phyloP scores from a whole-genome alignment of 30 jellyfish, hydroid and myxozoan genomes.

The Nemopilema nomurai region DNA sequence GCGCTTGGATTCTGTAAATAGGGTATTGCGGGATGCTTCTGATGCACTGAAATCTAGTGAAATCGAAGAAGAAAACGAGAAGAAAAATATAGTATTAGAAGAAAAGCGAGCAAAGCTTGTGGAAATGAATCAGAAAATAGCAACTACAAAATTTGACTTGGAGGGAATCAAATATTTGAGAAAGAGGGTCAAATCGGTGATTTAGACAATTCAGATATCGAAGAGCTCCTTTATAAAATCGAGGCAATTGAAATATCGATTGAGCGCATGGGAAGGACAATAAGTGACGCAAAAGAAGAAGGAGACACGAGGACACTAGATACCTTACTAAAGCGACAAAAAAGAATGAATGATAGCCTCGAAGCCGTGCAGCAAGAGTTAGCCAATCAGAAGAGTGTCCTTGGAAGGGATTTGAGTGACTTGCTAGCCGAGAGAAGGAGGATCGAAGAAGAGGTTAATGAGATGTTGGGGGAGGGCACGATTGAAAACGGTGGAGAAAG shows the following conservation, averaged over 20 bases:
- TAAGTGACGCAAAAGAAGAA: conserved; percentile 18
- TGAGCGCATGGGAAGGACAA: conserved; percentile 44
- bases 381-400: background rate
- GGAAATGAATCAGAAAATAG: no score
- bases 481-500: conserved; percentile 25
- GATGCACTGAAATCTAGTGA: conserved; percentile 8
- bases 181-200: conserved; percentile 27
- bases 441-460: conserved; percentile 10
- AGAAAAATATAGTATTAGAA: background rate
- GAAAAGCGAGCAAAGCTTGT: background rate
- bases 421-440: background rate
- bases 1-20: conserved; percentile 14
- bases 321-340: conserved; percentile 9
- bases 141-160: conserved; percentile 8
- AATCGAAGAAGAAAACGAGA: background rate
- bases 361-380: conserved; percentile 30
- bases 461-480: conserved; percentile 20
- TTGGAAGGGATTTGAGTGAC: conserved; percentile 14
- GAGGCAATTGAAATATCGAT: conserved; percentile 41
- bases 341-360: conserved; percentile 19
- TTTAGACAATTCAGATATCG: conserved; percentile 33
- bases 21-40: background rate
- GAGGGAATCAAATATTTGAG: conserved; percentile 1
- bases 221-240: conserved; percentile 42
- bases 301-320: conserved; percentile 52